Conservation (phyloP, 2,113 vertebrate genomes). For the Clarias magur region DNA sequence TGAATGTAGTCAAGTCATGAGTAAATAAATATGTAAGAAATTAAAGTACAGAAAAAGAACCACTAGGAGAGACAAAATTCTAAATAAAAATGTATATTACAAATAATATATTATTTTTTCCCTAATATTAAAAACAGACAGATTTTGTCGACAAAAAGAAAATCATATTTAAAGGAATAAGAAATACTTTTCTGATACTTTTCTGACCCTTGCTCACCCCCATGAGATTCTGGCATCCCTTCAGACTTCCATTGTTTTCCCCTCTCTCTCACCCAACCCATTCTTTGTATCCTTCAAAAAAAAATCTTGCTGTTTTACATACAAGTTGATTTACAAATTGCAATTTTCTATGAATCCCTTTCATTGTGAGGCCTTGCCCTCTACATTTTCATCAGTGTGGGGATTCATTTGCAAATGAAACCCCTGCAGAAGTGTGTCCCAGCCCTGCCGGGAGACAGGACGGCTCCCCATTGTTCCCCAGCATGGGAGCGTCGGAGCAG, state of each 20-base stretch:
- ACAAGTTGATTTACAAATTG: conserved; percentile 97
- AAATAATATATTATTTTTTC: not conserved
- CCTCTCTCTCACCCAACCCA: conserved; percentile 13
- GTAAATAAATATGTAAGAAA: not conserved
- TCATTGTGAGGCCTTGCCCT: conserved; percentile 87
- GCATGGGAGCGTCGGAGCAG: conserved; percentile 90
- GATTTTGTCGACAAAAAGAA: conserved; percentile 50
- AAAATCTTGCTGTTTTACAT: conserved; percentile 79
- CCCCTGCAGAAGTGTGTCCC: conserved; percentile 87
- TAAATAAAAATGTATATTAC: not conserved
- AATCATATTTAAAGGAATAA: conserved; percentile 5
- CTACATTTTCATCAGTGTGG: conserved; percentile 91
- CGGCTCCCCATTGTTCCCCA: conserved; percentile 98
- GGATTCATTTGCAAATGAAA: conserved; percentile 99
- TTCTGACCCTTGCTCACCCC: conserved; percentile 26
- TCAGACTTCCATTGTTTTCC: conserved; percentile 55
- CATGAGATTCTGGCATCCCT: conserved; percentile 62
- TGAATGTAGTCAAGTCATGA: not conserved
- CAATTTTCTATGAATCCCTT: conserved; percentile 90
- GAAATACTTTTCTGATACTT: conserved; percentile 12
- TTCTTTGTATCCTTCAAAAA: conserved; percentile 67
- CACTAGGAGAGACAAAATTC: not conserved
- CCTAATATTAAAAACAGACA: conserved; percentile 42
- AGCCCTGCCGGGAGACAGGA: conserved; percentile 97
- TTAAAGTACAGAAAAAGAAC: not conserved